Base-by-base conservation (phyloP, 2,888 invertebrate species). In the Clitarchus hookeri region DNA sequence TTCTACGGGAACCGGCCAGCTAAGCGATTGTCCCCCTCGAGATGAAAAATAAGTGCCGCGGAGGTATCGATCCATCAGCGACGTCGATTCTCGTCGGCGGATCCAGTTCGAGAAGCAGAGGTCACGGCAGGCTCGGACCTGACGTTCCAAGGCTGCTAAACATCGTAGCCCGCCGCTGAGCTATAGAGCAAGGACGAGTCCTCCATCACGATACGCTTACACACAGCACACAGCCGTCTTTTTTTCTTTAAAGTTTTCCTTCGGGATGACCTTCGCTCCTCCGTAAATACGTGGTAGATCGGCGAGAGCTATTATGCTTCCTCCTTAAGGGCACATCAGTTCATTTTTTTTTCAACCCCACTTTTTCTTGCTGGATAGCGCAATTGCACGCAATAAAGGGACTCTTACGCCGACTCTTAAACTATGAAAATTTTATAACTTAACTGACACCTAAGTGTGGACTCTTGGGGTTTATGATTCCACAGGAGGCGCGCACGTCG, bases 371-470 rank as follows among this genome's bases (percentile, higher is more conserved):
- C 19, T n/a, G 23, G 23, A 0, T 23, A 19, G 65, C 16, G 65
- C 65, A 65, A 65, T 65, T 65, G 65, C 11, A 19, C 16, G 65
- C 65, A 65, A 65, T 65, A 65, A 65, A 65, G 19, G 65, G 65
- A 65, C 23, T 16, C 65, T n/a, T 19, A 65, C 16, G n/a, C 65
- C 65, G 65, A 65, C 65, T 65, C 19, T 6, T 65, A 65, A 65
- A 65, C 65, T 65, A 65, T 65, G 65, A 65, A 65, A 65, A 65
- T 65, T 65, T 65, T 65, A 65, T 65, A 65, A 65, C 65, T 65
- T 65, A 23, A 65, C 65, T 6, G 53, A 53, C 12, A 53, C 53
- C 12, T 65, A 65, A 65, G 65, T 65, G 65, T 65, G 65, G 13
- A 11, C 16, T 65, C n/a, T 11, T 23, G 65, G 23, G 6, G 65